A percentile compares a stretch with the other conserved stretches of the same genome.
Evolutionary conservation across 1,140 invertebrate genomes (phyloP).

Genomic region (Chlorops oryzae): DNA sequence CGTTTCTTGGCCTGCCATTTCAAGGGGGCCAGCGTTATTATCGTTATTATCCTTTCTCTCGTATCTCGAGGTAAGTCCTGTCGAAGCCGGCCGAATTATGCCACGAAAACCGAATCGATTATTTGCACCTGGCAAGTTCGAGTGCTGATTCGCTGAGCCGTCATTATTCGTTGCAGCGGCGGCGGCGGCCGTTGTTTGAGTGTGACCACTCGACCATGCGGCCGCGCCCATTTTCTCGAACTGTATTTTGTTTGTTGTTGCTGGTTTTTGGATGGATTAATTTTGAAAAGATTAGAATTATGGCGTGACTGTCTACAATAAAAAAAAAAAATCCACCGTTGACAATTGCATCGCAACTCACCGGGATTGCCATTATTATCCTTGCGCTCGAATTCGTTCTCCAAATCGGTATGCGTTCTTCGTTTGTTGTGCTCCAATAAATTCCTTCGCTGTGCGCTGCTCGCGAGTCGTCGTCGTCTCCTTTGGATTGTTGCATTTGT

Average conservation of each 20-base stretch:
- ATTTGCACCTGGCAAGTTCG: constrained; percentile 19
- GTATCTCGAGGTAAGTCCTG: constrained; percentile 17
- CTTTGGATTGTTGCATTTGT: constrained; percentile 10
- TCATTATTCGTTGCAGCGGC: not conserved
- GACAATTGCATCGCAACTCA: constrained; percentile 18
- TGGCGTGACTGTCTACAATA: too few species aligned
- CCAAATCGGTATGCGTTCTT: too few species aligned
- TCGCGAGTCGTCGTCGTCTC: constrained; percentile 12
- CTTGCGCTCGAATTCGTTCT: too few species aligned
- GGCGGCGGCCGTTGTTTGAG: constrained; percentile 5
- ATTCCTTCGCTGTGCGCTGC: too few species aligned
- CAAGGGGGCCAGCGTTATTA: not conserved
- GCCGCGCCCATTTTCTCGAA: constrained; percentile 43
- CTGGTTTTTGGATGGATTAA: too few species aligned
- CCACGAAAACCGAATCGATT: constrained; percentile 43
- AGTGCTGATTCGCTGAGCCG: not conserved
- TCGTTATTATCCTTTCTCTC: constrained; percentile 19
- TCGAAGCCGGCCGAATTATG: constrained; percentile 37
- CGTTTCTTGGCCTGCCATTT: too few species aligned
- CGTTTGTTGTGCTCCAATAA: too few species aligned
- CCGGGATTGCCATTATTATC: constrained; percentile 46
- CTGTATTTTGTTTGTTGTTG: too few species aligned
- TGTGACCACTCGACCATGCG: too few species aligned
- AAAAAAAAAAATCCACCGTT: constrained; percentile 6
- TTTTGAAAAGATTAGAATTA: too few species aligned